Conservation (phyloP, 2,888 invertebrate species). For the Oithona nana region DNA sequence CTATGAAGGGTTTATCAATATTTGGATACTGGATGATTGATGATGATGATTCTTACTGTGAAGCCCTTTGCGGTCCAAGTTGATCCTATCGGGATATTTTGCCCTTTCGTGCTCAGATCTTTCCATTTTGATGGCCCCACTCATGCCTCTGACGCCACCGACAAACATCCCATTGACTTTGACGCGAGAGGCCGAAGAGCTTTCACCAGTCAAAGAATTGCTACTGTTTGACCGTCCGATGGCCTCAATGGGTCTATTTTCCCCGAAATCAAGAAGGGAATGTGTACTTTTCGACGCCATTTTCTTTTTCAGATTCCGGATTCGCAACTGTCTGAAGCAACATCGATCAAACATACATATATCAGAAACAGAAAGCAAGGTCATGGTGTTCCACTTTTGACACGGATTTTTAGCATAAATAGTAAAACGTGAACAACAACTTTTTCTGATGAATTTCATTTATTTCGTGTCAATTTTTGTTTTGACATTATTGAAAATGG, state of each 20-base stretch:
- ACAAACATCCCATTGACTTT: not conserved
- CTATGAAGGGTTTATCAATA: no score
- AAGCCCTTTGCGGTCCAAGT: constrained; percentile 46
- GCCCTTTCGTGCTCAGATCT: constrained; percentile 46
- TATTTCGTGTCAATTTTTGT: no score
- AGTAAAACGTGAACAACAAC: no score
- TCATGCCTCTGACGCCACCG: constrained; percentile 2
- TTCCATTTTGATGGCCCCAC: constrained; percentile 6
- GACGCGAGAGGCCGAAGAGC: not conserved
- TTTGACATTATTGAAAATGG: no score
- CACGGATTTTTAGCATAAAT: no score
- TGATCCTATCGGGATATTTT: constrained; percentile 67
- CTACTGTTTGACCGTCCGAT: not conserved
- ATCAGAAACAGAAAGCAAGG: no score
- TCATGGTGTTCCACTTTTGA: no score
- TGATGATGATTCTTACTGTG: constrained; percentile 17
- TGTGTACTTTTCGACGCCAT: not conserved
- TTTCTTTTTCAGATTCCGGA: no score
- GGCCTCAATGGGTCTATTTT: not conserved
- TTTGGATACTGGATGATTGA: no score
- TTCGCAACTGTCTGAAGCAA: no score
- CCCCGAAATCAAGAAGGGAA: not conserved
- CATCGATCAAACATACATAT: no score
- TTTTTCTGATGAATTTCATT: no score
- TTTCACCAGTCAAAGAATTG: not conserved